A percentile compares a stretch with the other conserved stretches of the same genome.
Conservation (phyloP, 1,140 invertebrate genomes). For the Sminthurides bifidus region DNA sequence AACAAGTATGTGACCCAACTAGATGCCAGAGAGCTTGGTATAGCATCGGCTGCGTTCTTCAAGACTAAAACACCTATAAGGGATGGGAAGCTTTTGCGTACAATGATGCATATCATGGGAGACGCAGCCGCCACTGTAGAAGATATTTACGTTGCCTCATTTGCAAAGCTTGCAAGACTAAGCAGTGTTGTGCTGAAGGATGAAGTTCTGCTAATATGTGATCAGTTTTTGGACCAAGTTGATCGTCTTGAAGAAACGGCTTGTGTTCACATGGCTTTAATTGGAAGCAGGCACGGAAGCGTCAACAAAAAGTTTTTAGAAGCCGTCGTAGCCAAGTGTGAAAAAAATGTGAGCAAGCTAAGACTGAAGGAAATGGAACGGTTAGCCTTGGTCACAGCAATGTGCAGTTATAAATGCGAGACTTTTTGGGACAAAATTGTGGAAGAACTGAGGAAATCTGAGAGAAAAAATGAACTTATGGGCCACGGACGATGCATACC, state of each 20-base stretch:
- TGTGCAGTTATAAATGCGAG: conserved; percentile 38
- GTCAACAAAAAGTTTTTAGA: conserved; percentile 34
- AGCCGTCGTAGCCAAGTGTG: conserved; percentile 29
- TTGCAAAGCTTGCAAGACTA: conserved; percentile 45
- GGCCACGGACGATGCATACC: conserved; percentile 38
- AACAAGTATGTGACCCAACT: conserved; percentile 39
- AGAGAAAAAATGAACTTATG: conserved; percentile 39
- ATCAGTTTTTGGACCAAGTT: conserved; percentile 35
- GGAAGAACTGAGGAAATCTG: conserved; percentile 39
- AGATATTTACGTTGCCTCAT: too few species aligned
- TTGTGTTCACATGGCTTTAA: conserved; percentile 43
- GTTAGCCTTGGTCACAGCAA: conserved; percentile 40
- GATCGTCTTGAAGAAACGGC: conserved; percentile 37
- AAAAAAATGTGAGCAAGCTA: conserved; percentile 32
- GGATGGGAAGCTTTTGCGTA: conserved; percentile 36
- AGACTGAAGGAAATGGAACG: conserved; percentile 53
- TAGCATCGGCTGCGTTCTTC: conserved; percentile 49
- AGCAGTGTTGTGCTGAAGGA: conserved; percentile 34
- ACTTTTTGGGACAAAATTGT: conserved; percentile 39
- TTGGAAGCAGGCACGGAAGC: conserved; percentile 38
- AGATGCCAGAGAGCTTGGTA: conserved; percentile 43
- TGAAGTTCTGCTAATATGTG: conserved; percentile 34
- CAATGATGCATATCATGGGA: conserved; percentile 42
- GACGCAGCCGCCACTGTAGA: conserved; percentile 39
- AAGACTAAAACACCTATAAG: conserved; percentile 46